A percentile compares a stretch with the other conserved stretches of the same genome.
Evolutionary conservation across 2,113 vertebrate species (phyloP).

Genomic region (Catharus minimus): DNA sequence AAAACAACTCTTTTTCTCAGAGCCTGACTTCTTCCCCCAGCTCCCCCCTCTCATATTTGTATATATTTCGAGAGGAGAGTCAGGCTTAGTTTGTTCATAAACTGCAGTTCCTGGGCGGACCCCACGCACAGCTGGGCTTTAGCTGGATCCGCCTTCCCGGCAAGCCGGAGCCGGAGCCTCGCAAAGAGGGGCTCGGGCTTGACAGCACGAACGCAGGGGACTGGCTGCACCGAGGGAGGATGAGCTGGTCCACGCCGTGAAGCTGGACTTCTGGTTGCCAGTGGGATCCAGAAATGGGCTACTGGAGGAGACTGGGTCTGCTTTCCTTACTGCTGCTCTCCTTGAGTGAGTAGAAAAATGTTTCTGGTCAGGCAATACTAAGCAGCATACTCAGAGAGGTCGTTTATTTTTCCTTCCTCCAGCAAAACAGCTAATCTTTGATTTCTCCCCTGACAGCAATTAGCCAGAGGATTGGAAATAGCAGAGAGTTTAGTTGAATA

Average conservation of each 20-base stretch:
- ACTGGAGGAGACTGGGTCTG: slow-evolving; percentile 45
- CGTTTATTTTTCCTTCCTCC: slow-evolving; percentile 33
- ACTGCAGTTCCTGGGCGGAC: slow-evolving; percentile 79
- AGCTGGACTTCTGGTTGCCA: not conserved
- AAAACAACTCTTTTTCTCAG: not conserved
- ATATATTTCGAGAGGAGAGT: slow-evolving; percentile 42
- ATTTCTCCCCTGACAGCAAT: slow-evolving; percentile 33
- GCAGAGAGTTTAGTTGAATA: not conserved
- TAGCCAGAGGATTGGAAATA: slow-evolving; percentile 29
- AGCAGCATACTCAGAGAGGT: not conserved
- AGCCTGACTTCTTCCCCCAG: not conserved
- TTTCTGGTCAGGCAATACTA: not conserved
- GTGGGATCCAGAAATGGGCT: slow-evolving; percentile 69
- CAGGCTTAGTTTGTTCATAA: slow-evolving; percentile 58
- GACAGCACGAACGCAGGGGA: slow-evolving; percentile 6
- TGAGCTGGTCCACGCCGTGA: slow-evolving; percentile 25
- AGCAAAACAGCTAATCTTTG: not conserved
- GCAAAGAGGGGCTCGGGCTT: slow-evolving; percentile 32
- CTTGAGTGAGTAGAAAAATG: slow-evolving; percentile 75
- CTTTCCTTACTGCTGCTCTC: slow-evolving; percentile 69
- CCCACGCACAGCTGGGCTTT: slow-evolving; percentile 85
- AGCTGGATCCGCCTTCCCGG: slow-evolving; percentile 81
- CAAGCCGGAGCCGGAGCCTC: slow-evolving; percentile 28
- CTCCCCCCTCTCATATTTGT: slow-evolving; percentile 59
- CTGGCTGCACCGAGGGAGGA: not conserved